phyloP scores from a whole-genome alignment of 2,888 invertebrate species.

The Lypha dubia region DNA sequence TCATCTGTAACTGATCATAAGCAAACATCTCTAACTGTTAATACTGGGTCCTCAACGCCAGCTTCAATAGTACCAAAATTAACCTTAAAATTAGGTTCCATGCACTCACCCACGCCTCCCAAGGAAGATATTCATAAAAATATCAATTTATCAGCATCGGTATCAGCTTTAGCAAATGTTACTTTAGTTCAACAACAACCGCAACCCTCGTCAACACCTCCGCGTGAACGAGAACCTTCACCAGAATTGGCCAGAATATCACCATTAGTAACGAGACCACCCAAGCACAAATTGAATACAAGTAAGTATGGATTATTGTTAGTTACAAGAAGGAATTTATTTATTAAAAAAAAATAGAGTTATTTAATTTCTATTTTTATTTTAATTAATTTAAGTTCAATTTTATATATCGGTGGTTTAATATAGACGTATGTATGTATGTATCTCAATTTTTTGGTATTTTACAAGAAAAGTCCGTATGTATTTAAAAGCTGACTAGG shows the following conservation, averaged over 20 bases:
- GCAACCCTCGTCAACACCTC: conserved; percentile 6
- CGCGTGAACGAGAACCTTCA: conserved; percentile 86
- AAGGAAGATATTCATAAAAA: conserved; percentile 79
- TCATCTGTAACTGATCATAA: conserved; percentile 34
- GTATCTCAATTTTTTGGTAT: too few relatives aligned
- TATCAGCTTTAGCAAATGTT: conserved; percentile 19
- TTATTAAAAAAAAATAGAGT: too few relatives aligned
- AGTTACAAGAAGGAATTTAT: too few relatives aligned
- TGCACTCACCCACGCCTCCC: conserved; percentile 88
- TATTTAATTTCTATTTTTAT: too few relatives aligned
- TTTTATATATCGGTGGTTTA: too few relatives aligned
- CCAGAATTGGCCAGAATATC: conserved; percentile 93
- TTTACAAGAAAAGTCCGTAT: too few relatives aligned
- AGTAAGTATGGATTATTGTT: conserved; percentile 50
- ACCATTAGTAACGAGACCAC: conserved; percentile 91
- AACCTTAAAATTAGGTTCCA: conserved; percentile 89
- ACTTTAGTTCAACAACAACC: conserved; percentile 13
- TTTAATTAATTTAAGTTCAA: too few relatives aligned
- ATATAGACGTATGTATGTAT: too few relatives aligned
- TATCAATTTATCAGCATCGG: background rate
- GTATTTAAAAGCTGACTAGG: too few relatives aligned
- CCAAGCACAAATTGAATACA: conserved; percentile 86
- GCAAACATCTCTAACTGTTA: conserved; percentile 47
- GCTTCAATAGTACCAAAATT: conserved; percentile 87
- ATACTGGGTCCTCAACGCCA: background rate